These are phyloP conservation scores for Calameuta filiformis DNA, from an alignment of 2,888 invertebrate genomes.

Conservation along the genomic window DNA sequence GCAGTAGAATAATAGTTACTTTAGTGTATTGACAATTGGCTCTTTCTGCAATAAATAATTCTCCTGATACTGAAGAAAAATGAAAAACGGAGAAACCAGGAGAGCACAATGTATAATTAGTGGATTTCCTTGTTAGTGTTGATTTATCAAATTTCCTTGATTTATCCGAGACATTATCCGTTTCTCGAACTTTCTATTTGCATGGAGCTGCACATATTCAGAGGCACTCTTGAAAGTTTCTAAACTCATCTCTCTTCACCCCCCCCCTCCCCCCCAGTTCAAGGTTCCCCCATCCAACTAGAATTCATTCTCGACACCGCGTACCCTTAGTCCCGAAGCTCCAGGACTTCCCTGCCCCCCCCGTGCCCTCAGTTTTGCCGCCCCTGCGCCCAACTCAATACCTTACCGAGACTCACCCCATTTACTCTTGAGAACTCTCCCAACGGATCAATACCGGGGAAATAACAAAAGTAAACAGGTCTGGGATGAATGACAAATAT, in stretches of 20 bases:
- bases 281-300: constrained; percentile 29
- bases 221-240: constrained; percentile 55
- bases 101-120: constrained; percentile 27
- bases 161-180: constrained; percentile 59
- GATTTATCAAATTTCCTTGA: constrained; percentile 60
- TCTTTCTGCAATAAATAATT: too few species aligned
- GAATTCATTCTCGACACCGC: too few species aligned
- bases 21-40: too few species aligned
- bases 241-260: constrained; percentile 38
- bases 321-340: constrained; percentile 12
- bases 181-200: constrained; percentile 57
- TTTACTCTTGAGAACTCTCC: constrained; percentile 34
- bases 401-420: constrained; percentile 32
- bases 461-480: constrained; percentile 60
- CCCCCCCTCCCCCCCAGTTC: constrained; percentile 25
- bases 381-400: background rate
- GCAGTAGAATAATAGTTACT: too few species aligned
- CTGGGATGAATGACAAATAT: constrained; percentile 57
- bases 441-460: constrained; percentile 55
- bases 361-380: background rate
- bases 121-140: constrained; percentile 37
- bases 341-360: constrained; percentile 24
- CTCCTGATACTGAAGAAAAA: background rate
- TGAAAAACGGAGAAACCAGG: background rate
- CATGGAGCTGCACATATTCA: constrained; percentile 54